Conservation (phyloP, 2,888 invertebrate genomes). For the Nemapogon koenigi region DNA sequence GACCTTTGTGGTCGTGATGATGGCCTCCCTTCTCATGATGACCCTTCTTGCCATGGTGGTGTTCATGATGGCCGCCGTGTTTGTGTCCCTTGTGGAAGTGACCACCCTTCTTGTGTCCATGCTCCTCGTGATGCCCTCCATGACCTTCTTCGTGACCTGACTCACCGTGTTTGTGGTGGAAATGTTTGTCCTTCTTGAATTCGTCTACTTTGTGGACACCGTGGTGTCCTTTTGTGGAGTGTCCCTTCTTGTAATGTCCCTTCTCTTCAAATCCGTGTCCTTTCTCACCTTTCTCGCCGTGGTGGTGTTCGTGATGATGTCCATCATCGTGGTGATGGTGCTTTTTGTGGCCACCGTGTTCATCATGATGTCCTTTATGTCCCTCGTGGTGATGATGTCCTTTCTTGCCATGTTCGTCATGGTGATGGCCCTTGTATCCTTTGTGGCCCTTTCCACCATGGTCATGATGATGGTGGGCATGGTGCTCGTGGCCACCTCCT, state of each 20-base stretch:
- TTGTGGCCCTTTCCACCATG: conserved; percentile 74
- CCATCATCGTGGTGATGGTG: conserved; percentile 71
- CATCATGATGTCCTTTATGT: conserved; percentile 65
- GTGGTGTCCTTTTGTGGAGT: conserved; percentile 85
- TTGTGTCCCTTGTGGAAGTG: conserved; percentile 81
- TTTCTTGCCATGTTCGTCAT: conserved; percentile 71
- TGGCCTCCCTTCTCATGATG: conserved; percentile 81
- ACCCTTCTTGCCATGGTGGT: conserved; percentile 82
- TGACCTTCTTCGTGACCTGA: conserved; percentile 79
- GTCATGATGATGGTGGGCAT: conserved; percentile 67
- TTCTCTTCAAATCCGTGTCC: conserved; percentile 59
- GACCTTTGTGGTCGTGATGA: conserved; percentile 79
- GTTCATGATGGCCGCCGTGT: conserved; percentile 77
- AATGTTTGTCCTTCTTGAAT: conserved; percentile 84
- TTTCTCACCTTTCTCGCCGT: conserved; percentile 70
- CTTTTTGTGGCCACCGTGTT: conserved; percentile 69
- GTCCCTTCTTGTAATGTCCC: conserved; percentile 81
- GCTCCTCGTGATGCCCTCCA: conserved; percentile 77
- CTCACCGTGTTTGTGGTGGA: conserved; percentile 83
- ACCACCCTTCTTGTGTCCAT: conserved; percentile 81
- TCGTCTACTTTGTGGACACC: conserved; percentile 84
- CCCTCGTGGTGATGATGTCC: conserved; percentile 76
- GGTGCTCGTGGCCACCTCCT: conserved; percentile 70
- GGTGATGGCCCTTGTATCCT: conserved; percentile 71
- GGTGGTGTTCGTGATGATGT: conserved; percentile 67